phyloP scores from a whole-genome alignment of 2,888 invertebrate species.

The Dorcus parallelipipedus region DNA sequence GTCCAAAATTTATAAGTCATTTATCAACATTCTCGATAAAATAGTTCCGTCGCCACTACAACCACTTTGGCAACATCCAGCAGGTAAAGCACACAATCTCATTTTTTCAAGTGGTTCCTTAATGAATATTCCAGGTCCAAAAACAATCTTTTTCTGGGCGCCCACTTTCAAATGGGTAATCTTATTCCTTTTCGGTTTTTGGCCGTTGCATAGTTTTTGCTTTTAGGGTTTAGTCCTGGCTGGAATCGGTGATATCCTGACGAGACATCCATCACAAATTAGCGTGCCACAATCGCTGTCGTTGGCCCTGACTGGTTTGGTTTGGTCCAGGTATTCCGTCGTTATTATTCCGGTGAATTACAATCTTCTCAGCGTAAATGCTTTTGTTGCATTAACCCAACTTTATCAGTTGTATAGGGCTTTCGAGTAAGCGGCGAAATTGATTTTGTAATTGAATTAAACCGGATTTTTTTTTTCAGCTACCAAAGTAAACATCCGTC shows the following conservation, averaged over 20 bases:
- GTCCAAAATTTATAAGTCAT: slow-evolving; percentile 58
- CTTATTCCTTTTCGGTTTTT: not conserved
- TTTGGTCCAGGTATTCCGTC: slow-evolving; percentile 95
- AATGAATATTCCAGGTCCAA: slow-evolving; percentile 74
- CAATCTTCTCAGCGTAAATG: slow-evolving; percentile 90
- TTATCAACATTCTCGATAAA: slow-evolving; percentile 66
- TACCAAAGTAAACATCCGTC: slow-evolving; percentile 7
- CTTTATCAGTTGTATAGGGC: slow-evolving; percentile 79
- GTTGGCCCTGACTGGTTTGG: slow-evolving; percentile 81
- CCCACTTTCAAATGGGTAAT: slow-evolving; percentile 97
- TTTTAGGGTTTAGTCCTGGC: slow-evolving; percentile 77
- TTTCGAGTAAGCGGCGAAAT: slow-evolving; percentile 42
- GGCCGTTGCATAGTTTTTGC: not conserved
- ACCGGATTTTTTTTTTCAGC: slow-evolving; percentile 1
- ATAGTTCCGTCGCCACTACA: slow-evolving; percentile 75
- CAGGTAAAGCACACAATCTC: slow-evolving; percentile 61
- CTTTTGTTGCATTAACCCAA: slow-evolving; percentile 89
- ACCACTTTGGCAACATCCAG: slow-evolving; percentile 96
- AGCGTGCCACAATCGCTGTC: slow-evolving; percentile 80
- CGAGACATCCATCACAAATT: slow-evolving; percentile 83
- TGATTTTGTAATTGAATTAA: not conserved
- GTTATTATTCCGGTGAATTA: slow-evolving; percentile 97
- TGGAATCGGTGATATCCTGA: slow-evolving; percentile 78
- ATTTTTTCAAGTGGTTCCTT: not conserved
- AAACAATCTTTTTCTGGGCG: slow-evolving; percentile 99